Evolutionary conservation across 2,797 vertebrate genomes (phyloP).

Genomic region (Erpetoichthys calabaricus): DNA sequence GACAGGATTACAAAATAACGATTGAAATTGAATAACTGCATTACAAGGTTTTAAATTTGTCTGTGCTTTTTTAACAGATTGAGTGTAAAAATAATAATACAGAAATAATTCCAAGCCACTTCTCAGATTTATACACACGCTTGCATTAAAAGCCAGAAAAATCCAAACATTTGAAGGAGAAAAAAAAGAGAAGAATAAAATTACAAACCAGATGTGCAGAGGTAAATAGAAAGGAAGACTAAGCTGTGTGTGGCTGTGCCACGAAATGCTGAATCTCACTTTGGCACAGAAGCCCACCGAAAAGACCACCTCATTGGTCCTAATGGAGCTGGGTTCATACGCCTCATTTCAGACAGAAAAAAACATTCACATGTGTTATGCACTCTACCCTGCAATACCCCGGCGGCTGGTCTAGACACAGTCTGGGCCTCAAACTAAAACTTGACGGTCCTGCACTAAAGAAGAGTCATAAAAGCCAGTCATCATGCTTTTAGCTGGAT

Average conservation of each 20-base stretch:
- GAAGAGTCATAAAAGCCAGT: not conserved
- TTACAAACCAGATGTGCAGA: not conserved
- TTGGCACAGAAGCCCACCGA: conserved; percentile 13
- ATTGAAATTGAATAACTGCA: not conserved
- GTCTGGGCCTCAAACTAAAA: conserved; percentile 11
- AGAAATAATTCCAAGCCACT: not conserved
- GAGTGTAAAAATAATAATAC: too few species aligned
- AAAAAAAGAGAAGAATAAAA: not conserved
- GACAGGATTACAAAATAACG: not conserved
- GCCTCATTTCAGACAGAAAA: conserved; percentile 37
- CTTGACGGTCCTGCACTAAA: not conserved
- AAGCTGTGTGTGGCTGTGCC: not conserved
- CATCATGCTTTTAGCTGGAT: not conserved
- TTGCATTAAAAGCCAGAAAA: not conserved
- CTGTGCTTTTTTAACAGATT: not conserved
- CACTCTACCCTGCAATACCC: conserved; percentile 21
- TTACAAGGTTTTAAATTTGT: not conserved
- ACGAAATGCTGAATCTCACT: conserved; percentile 22
- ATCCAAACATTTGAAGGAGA: not conserved
- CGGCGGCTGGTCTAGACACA: conserved; percentile 31
- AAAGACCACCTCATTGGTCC: conserved; percentile 31
- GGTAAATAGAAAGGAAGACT: not conserved
- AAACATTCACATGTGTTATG: conserved; percentile 49
- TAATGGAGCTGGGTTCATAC: conserved; percentile 29
- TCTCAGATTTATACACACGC: not conserved